Percentiles rank a stretch among this genome's conserved stretches.
phyloP scores from a whole-genome alignment of 2,888 invertebrate species.

The Melanostoma scalare region DNA sequence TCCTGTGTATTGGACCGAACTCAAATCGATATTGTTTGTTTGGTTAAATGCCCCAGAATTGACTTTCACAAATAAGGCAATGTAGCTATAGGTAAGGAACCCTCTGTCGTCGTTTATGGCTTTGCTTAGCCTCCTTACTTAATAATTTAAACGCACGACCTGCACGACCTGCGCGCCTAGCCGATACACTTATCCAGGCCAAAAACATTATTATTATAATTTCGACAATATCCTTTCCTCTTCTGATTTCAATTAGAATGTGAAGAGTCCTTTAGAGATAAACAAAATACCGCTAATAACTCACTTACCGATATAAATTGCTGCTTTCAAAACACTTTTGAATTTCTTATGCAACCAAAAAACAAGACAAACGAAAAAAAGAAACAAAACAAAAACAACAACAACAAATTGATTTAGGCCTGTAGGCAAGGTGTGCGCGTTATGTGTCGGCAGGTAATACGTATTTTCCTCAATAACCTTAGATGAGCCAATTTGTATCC shows the following conservation, averaged over 20 bases:
- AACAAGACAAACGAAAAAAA: background rate
- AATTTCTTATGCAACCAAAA: conserved; percentile 40
- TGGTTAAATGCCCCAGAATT: background rate
- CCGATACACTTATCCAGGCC: background rate
- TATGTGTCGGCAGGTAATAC: conserved; percentile 55
- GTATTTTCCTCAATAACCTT: conserved; percentile 63
- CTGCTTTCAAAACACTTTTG: conserved; percentile 45
- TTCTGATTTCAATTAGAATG: conserved; percentile 18
- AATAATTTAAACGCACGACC: conserved; percentile 1
- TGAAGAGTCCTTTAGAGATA: conserved; percentile 45
- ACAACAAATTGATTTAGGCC: conserved; percentile 60
- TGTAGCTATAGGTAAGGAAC: background rate
- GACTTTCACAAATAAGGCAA: background rate
- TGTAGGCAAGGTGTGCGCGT: conserved; percentile 48
- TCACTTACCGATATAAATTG: conserved; percentile 42
- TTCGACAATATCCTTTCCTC: background rate
- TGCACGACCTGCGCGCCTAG: too few species aligned
- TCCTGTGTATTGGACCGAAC: too few species aligned
- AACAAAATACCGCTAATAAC: conserved; percentile 47
- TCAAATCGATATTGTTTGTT: conserved; percentile 13
- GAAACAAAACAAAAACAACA: conserved; percentile 2
- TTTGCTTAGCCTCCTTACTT: background rate
- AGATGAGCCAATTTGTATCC: conserved; percentile 66
- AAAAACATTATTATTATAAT: conserved; percentile 12
- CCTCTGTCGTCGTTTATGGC: too few species aligned